Evolutionary conservation across 2,113 vertebrate species (phyloP), one percentile per base, ranked within the genome.

Genomic region (Rhea americana): DNA sequence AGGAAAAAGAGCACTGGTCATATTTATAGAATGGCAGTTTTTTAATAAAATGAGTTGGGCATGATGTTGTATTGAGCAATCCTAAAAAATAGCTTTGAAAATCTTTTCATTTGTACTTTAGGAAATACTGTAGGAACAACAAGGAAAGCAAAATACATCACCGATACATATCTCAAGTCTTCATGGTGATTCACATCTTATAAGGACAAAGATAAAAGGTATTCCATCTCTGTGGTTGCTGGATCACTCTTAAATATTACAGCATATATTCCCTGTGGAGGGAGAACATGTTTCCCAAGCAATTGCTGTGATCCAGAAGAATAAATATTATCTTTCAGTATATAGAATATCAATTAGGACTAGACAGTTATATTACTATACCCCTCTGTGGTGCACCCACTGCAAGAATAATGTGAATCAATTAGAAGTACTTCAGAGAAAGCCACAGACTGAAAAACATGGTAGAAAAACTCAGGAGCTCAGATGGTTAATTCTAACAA

Each of bases 401-500:
- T 53, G 15, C 62, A 72, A 66, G 45, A 45, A 50, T n/a, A 53
- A 26, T 13, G 25, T 3, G 7, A 87, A 35, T 39, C 43, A 39
- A 26, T 61, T 72, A 55, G 84, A 59, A 14, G 43, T 32, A 48
- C 47, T 85, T 78, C 66, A 75, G 66, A 70, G 21, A 56, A 85
- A 94, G 22, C 3, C 25, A 87, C 35, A 62, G 51, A 30, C 18
- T 22, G 55, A 53, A 63, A 93, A 91, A 79, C 28, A 50, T 11
- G 32, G 58, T 22, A 90, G 84, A 79, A 93, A n/a, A 47, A 28
- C n/a, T 55, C 37, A 50, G 63, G 35, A 92, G 41, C 41, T 79
- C 78, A 76, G 45, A 80, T 0, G 0, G 91, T 82, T 93, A 89
- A 95, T 77, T 94, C 89, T 93, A 87, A 91, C 58, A 66, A 85